Evolutionary conservation across 2,888 invertebrate genomes (phyloP), one percentile per base, ranked within the genome.

Genomic region (Agriopis aurantiaria): DNA sequence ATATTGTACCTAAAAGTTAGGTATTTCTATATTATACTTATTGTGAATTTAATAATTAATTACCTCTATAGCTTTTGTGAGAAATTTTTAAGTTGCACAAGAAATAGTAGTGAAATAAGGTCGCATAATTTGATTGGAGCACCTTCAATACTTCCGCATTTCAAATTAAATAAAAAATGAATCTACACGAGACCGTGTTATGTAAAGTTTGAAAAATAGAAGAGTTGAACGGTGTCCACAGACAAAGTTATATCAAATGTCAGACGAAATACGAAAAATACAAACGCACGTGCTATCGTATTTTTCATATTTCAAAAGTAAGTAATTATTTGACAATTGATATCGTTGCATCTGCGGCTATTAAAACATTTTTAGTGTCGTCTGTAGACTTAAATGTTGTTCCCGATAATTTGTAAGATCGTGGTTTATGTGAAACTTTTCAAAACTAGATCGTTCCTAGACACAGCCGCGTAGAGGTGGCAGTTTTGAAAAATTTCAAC

Each of bases 61-160:
- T 93, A 92, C 92, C 91, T 93, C 92, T 92, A 90, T 91, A 91
- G 94, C 93, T 94, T 93, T 91, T 92, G 94, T 94, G 93, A 88
- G 81, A 86, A 90, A 85, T 80, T 80, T 87, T 89, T 92, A 59
- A 86, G 86, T 94, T 94, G 94, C 94, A 93, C 93, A 93, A 93
- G 86, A 93, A 91, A 91, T 85, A 88, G 91, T 93, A 93, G 93
- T 88, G 85, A 82, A 84, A 80, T 87, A 87, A 88, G 87, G 85
- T 78, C 81, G 86, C 76, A 60, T 51, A 55, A 17, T 55, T 63
- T 55, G 77, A 77, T 83, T 85, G 84, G 88, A 86, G 85, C 87
- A 87, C 88, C 80, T 74, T 14, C 33, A 11, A 55, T 45, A 56
- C 23, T 51, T 58, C 52, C 46, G 14, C 17, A 45, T 69, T 61